Conservation (phyloP, 2,113 vertebrate genomes). For the Elgaria multicarinata region DNA sequence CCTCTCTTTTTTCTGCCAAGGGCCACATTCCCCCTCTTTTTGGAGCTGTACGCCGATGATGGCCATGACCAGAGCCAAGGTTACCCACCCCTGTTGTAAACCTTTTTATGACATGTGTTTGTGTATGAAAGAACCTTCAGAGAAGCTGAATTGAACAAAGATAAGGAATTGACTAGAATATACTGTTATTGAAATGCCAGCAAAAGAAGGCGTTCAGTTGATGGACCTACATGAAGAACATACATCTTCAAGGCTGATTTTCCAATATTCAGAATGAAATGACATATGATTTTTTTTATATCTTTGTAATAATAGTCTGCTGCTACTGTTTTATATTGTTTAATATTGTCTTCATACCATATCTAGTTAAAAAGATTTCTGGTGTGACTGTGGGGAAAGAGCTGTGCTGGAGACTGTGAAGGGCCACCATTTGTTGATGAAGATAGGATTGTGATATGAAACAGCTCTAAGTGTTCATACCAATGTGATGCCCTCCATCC, state of each 20-base stretch:
- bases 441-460: too few relatives aligned
- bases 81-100: neutral
- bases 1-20: constrained; percentile 4
- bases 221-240: constrained; percentile 22
- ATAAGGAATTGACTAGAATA: constrained; percentile 45
- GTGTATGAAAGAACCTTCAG: constrained; percentile 59
- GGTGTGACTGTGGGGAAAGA: neutral
- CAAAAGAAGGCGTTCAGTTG: constrained; percentile 38
- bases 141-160: constrained; percentile 55
- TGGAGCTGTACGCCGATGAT: too few relatives aligned
- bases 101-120: constrained; percentile 55
- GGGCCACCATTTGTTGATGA: too few relatives aligned
- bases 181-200: constrained; percentile 15
- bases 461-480: neutral
- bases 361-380: neutral
- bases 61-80: too few relatives aligned
- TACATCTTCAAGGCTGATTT: constrained; percentile 38
- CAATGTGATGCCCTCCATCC: neutral
- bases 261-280: constrained; percentile 22
- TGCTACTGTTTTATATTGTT: neutral
- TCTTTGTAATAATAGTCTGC: too few relatives aligned
- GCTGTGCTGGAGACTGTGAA: neutral
- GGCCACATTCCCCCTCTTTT: too few relatives aligned
- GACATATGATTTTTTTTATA: neutral
- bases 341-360: neutral